Percentiles rank a stretch among this genome's conserved stretches.
Evolutionary conservation across 1,140 invertebrate species (phyloP).

Genomic region (Venturia canescens): DNA sequence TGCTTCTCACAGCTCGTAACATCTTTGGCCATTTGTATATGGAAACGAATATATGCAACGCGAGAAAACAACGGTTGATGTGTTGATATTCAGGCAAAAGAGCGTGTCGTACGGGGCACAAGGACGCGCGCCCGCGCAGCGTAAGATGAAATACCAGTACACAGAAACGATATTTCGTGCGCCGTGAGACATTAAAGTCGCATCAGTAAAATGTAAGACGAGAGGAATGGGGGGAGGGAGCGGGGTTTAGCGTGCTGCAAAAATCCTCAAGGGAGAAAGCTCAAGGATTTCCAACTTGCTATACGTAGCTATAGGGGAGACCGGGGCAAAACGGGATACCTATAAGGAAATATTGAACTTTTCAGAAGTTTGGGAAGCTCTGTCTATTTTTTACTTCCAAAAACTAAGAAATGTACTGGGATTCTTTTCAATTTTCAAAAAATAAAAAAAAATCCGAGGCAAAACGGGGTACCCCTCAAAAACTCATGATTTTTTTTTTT

Average conservation of each 20-base stretch:
- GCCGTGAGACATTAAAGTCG: conserved; percentile 41
- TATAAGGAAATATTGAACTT: no score
- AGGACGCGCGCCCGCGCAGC: neutral
- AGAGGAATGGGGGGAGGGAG: neutral
- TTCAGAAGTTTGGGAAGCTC: no score
- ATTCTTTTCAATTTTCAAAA: no score
- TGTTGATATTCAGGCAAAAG: conserved; percentile 25
- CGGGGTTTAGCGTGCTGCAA: neutral
- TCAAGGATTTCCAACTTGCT: neutral
- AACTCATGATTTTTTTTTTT: no score
- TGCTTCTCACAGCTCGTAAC: no score
- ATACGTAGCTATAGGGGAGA: no score
- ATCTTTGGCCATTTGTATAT: neutral
- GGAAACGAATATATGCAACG: neutral
- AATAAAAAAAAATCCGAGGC: no score
- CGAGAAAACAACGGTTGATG: neutral
- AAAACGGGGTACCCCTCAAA: no score
- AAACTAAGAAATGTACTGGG: no score
- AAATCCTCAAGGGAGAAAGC: neutral
- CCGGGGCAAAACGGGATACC: no score
- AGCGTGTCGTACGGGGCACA: neutral
- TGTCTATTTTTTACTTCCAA: no score
- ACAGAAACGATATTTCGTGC: conserved; percentile 8
- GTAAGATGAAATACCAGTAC: conserved; percentile 14
- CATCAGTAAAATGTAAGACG: conserved; percentile 32